Percentiles rank a stretch among this genome's conserved stretches.
phyloP scores from a whole-genome alignment of 2,888 invertebrate species.

The Platycnemis pennipes region DNA sequence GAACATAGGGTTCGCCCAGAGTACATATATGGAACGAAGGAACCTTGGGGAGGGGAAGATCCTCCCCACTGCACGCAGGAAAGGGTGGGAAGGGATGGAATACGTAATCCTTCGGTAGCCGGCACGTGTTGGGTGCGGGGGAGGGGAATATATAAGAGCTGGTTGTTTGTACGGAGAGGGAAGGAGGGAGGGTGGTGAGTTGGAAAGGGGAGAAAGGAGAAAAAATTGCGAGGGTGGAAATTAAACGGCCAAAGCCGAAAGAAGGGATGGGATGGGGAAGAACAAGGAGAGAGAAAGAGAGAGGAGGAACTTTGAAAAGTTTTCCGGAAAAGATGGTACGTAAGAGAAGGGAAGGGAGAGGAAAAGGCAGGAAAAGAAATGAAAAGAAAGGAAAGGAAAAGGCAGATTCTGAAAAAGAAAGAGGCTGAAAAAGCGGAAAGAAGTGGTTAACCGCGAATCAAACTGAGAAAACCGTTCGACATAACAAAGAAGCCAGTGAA shows the following conservation, averaged over 20 bases:
- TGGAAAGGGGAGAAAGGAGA: background rate
- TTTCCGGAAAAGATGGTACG: background rate
- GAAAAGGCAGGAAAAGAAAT: background rate
- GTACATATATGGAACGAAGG: no score
- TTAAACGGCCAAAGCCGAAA: background rate
- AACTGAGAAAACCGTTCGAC: no score
- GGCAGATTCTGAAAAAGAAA: no score
- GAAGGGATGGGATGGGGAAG: background rate
- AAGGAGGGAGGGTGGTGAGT: background rate
- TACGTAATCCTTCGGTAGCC: slow-evolving; percentile 1
- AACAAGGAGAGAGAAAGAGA: no score
- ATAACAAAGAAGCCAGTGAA: no score
- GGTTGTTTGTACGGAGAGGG: background rate
- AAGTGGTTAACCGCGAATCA: no score
- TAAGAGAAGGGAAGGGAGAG: background rate
- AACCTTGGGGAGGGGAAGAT: no score
- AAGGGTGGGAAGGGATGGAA: background rate
- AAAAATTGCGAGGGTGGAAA: slow-evolving; percentile 34
- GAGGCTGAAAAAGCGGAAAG: no score
- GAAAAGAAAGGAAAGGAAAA: background rate
- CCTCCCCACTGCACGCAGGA: no score
- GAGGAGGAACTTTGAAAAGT: background rate
- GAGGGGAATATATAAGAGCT: background rate
- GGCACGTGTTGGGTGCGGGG: background rate
- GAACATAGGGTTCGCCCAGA: no score